Evolutionary conservation across 2,113 vertebrate species (phyloP).

Genomic region (Xiphorhynchus elegans): DNA sequence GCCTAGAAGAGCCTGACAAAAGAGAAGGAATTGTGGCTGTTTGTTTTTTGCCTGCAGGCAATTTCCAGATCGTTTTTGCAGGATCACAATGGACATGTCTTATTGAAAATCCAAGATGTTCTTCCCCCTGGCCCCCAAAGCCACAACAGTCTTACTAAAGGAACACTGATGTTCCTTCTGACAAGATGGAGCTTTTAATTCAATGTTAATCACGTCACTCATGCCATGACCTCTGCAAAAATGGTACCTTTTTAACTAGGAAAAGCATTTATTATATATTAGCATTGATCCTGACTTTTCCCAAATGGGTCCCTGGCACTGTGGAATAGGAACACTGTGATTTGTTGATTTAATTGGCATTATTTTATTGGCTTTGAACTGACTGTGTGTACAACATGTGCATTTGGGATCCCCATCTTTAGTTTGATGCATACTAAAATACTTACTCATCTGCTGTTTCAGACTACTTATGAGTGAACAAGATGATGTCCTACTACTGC

Average conservation of each 20-base stretch:
- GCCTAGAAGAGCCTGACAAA: neutral
- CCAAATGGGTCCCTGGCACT: neutral
- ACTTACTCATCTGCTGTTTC: neutral
- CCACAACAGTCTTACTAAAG: neutral
- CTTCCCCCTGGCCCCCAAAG: neutral
- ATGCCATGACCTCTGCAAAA: neutral
- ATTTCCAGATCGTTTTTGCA: neutral
- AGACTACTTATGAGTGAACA: neutral
- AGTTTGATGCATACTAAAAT: neutral
- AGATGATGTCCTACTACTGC: neutral
- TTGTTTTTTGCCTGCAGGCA: neutral
- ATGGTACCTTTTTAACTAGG: neutral
- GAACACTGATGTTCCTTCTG: conserved; percentile 1
- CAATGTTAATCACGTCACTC: conserved; percentile 7
- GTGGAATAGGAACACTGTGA: neutral
- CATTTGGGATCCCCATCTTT: neutral
- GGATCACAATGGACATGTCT: neutral
- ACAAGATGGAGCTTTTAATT: conserved; percentile 33
- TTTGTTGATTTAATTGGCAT: neutral
- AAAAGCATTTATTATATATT: conserved; percentile 8
- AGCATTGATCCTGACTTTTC: neutral
- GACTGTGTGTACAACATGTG: neutral
- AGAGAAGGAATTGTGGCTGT: neutral
- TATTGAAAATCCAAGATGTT: neutral
- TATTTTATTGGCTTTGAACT: neutral